Evolutionary conservation across 2,888 invertebrate genomes (phyloP).

Genomic region (Heptascelio sp.): DNA sequence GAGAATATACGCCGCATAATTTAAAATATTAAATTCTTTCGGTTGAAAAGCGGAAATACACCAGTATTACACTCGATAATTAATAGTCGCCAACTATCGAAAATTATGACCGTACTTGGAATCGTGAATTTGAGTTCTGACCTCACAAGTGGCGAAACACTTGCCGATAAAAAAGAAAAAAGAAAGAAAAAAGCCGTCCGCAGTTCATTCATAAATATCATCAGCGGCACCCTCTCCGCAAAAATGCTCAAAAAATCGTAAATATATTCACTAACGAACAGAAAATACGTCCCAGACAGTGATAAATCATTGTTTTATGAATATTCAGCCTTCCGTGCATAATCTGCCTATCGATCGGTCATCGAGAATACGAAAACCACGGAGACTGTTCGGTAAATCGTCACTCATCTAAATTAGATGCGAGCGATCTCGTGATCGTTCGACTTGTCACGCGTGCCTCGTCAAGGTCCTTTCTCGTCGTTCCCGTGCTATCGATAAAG

Average conservation of each 20-base stretch:
- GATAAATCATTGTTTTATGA: too few species aligned
- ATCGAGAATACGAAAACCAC: conserved; percentile 52
- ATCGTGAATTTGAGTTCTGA: too few species aligned
- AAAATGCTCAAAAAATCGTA: too few species aligned
- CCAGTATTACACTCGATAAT: conserved; percentile 67
- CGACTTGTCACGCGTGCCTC: conserved; percentile 70
- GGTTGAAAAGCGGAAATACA: conserved; percentile 60
- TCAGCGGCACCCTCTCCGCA: too few species aligned
- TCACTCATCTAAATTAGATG: conserved; percentile 69
- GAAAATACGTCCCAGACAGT: too few species aligned
- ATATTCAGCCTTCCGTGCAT: too few species aligned
- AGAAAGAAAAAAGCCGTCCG: too few species aligned
- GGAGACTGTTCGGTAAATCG: conserved; percentile 51
- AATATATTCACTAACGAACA: too few species aligned
- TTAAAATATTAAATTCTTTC: conserved; percentile 23
- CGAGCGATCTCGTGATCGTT: conserved; percentile 60
- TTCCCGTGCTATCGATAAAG: conserved; percentile 54
- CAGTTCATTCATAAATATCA: too few species aligned
- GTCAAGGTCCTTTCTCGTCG: conserved; percentile 54
- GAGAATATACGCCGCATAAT: conserved; percentile 44
- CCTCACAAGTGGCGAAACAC: too few species aligned
- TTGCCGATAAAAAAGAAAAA: too few species aligned
- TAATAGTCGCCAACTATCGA: conserved; percentile 50
- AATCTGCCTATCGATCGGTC: conserved; percentile 68
- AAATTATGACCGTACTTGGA: too few species aligned